Base-by-base conservation (phyloP, 92 coral and sea anemone genomes). In the Bergia puertoricense region DNA sequence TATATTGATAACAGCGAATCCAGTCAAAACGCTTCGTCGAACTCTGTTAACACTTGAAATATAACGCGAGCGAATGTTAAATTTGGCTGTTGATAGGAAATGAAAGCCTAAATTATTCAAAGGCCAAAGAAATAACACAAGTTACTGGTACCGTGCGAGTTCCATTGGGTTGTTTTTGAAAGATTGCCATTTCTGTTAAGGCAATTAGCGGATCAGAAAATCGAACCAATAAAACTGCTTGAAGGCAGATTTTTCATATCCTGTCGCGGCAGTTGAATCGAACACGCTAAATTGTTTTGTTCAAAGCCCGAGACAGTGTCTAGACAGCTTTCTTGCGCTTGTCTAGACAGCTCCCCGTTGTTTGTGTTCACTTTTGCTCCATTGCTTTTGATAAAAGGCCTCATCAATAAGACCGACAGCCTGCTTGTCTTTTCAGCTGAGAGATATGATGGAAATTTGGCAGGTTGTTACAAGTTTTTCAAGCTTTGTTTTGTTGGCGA, bases 281-380 rank as follows among this genome's bases (percentile, higher is more conserved):
- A 85, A 88, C 92, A 89, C 85, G 94, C 89, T 92, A 95, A 92
- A 89, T 30, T 93, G 93, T 92, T 93, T 89, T 92, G 82, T 85
- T 85, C 76, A 69, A 88, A 16, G 62, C 72, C 57, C 80, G 90
- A 91, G 96, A 83, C 96, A 67, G 9, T 77, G 98, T 95, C 98
- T 95, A 95, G 98, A 95, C 98, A 11, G 6, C 77, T 79, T 92
- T 92, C 89, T 86, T 89, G 81, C 85, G 74, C 9, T 48, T 81
- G 94, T 92, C 94, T 92, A 92, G 94, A 92, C 94, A 46, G 42
- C 50, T 67, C 79, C 83, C 79, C 88, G 90, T 76, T 89, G 90
- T 82, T 62, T 80, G 86, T 76, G 62, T 90, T 92, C 88, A 79
- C 72, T 72, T 75, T 92, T 91, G 93, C 91, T 85, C 88, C 88